These are phyloP conservation scores for Struthidea cinerea DNA, from an alignment of 2,113 vertebrate genomes.

Conservation along the genomic window DNA sequence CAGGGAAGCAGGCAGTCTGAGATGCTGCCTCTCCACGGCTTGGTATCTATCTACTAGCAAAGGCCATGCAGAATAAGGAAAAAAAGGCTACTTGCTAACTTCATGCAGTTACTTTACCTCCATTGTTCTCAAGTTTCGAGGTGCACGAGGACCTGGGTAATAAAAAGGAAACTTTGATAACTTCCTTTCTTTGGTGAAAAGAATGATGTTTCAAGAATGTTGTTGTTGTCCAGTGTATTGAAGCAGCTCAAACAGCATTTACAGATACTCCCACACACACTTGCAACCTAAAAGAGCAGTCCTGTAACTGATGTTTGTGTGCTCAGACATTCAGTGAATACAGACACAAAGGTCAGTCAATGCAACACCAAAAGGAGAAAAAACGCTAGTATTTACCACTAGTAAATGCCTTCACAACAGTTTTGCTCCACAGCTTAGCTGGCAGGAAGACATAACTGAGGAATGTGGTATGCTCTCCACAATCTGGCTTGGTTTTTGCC, in stretches of 20 bases:
- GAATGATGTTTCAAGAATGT: background rate
- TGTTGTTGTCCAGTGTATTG: background rate
- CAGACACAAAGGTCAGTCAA: background rate
- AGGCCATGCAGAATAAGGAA: background rate
- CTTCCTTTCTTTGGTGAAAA: background rate
- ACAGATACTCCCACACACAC: background rate
- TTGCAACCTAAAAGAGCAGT: background rate
- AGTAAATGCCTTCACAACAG: background rate
- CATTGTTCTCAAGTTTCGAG: background rate
- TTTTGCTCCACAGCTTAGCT: background rate
- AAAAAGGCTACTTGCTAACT: background rate
- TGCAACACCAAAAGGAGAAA: background rate
- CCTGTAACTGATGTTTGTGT: background rate
- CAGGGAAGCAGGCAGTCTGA: background rate
- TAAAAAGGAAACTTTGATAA: background rate
- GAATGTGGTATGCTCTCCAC: background rate
- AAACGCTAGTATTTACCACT: background rate
- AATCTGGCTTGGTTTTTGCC: background rate
- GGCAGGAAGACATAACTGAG: background rate
- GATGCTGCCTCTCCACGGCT: background rate
- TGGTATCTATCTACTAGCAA: background rate
- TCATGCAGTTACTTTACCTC: background rate
- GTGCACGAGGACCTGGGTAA: background rate
- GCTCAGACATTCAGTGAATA: background rate
- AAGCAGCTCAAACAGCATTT: background rate